phyloP scores from a whole-genome alignment of 2,797 vertebrate species.

The Spondyliosoma cantharus region DNA sequence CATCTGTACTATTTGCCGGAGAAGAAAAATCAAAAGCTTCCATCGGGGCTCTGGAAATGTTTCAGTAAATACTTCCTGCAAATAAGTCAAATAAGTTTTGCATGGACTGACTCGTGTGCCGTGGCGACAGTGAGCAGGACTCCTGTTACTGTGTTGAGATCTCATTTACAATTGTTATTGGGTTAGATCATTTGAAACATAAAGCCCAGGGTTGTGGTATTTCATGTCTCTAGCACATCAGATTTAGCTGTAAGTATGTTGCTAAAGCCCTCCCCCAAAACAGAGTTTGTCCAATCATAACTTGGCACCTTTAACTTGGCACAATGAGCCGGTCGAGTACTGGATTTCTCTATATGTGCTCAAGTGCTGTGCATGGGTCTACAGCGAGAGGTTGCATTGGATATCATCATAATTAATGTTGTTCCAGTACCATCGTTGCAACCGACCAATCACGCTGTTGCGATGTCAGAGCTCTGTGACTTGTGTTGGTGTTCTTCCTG shows the following conservation, averaged over 20 bases:
- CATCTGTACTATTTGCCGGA: slow-evolving; percentile 59
- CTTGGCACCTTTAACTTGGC: not conserved
- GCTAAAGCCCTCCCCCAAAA: not conserved
- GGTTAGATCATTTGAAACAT: not conserved
- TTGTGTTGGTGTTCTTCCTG: no score
- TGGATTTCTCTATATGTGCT: not conserved
- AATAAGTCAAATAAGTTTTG: slow-evolving; percentile 14
- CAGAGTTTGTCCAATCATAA: not conserved
- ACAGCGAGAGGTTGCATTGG: not conserved
- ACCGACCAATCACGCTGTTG: no score
- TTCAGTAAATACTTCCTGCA: slow-evolving; percentile 57
- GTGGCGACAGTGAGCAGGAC: not conserved
- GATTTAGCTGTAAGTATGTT: not conserved
- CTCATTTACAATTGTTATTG: not conserved
- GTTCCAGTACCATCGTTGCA: no score
- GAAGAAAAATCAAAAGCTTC: slow-evolving; percentile 51
- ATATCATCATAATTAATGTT: no score
- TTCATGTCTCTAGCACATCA: not conserved
- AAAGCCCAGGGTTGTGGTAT: not conserved
- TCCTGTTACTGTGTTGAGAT: slow-evolving; percentile 1
- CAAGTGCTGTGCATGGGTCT: not conserved
- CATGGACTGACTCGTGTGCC: not conserved
- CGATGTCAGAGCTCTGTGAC: no score
- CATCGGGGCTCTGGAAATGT: slow-evolving; percentile 37
- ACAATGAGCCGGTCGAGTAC: not conserved